A percentile compares a stretch with the other conserved stretches of the same genome.
Conservation (phyloP, 2,797 vertebrate genomes). For the Dipus sagitta region DNA sequence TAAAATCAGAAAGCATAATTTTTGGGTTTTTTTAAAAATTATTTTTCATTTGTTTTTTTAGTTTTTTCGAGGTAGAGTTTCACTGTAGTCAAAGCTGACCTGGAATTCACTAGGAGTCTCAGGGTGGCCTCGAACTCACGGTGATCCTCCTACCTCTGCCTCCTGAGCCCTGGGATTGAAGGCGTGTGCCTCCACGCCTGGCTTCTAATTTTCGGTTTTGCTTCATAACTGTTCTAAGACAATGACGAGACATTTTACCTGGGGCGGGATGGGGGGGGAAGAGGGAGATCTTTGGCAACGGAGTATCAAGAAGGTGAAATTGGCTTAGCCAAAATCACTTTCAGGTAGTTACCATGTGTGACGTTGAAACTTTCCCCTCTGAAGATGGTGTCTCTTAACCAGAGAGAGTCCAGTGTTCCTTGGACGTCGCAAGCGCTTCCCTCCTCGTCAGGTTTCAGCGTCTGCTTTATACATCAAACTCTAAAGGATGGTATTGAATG, state of each 20-base stretch:
- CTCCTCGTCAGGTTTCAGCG: conserved; percentile 34
- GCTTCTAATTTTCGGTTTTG: neutral
- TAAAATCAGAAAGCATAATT: neutral
- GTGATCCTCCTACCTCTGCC: too few relatives aligned
- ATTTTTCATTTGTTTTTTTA: too few relatives aligned
- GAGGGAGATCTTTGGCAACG: neutral
- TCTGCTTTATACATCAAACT: conserved; percentile 78
- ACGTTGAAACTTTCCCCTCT: neutral
- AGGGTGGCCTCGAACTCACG: too few relatives aligned
- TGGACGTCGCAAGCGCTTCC: conserved; percentile 8
- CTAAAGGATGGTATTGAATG: conserved; percentile 71
- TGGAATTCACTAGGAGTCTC: too few relatives aligned
- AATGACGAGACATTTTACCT: neutral
- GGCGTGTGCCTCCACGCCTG: too few relatives aligned
- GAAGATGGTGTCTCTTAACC: neutral
- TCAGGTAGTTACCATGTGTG: neutral
- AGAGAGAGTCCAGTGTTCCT: neutral
- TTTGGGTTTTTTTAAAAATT: neutral
- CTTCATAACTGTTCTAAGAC: conserved; percentile 2
- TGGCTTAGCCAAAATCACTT: conserved; percentile 5
- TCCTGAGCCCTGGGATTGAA: too few relatives aligned
- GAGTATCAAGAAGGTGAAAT: neutral
- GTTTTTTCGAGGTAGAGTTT: too few relatives aligned
- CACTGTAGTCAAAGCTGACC: too few relatives aligned
- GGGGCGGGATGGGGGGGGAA: neutral